phyloP scores from a whole-genome alignment of 2,113 vertebrate species.

The Pyrgilauda ruficollis region DNA sequence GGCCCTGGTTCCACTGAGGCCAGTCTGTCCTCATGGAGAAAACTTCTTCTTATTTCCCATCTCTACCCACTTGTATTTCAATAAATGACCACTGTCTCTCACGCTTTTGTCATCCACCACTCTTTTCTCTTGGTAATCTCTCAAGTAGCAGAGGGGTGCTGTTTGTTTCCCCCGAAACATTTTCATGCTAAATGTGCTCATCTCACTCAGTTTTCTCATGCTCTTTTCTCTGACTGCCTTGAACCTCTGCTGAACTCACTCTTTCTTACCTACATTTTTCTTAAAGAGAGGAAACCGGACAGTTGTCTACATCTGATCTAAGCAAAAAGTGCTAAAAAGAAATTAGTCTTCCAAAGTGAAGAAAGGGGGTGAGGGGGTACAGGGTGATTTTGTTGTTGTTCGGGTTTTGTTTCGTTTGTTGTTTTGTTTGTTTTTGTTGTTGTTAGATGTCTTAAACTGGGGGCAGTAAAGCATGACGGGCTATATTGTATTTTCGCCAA shows the following conservation, averaged over 20 bases:
- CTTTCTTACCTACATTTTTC: background rate
- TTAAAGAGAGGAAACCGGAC: background rate
- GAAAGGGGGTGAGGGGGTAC: no score
- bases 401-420: background rate
- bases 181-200: background rate
- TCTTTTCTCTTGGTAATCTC: background rate
- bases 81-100: background rate
- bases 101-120: background rate
- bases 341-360: background rate
- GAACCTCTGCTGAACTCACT: background rate
- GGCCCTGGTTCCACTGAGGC: background rate
- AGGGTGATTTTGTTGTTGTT: background rate
- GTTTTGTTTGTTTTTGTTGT: background rate
- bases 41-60: background rate
- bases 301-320: background rate
- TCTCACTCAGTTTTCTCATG: background rate
- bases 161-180: background rate
- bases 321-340: background rate
- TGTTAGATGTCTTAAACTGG: background rate
- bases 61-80: background rate
- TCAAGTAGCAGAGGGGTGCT: background rate
- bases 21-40: background rate
- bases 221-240: background rate
- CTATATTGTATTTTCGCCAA: background rate
- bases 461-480: background rate